These are phyloP conservation scores for Sciurus carolinensis DNA, from an alignment of 2,797 vertebrate species.

Conservation along the genomic window DNA sequence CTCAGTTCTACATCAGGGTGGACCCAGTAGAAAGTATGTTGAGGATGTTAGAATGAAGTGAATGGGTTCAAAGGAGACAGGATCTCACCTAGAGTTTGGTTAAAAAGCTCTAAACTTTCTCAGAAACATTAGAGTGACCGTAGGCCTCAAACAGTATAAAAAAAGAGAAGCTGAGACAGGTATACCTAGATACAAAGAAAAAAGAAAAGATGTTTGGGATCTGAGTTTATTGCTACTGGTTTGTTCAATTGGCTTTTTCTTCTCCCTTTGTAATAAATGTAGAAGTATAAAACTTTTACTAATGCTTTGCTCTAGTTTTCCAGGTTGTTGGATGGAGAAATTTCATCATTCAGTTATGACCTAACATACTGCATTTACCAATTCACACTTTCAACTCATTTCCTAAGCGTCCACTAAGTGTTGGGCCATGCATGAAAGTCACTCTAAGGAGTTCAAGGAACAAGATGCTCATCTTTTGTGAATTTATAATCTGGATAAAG, in stretches of 20 bases:
- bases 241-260: background rate
- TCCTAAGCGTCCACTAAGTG: background rate
- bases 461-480: background rate
- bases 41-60: background rate
- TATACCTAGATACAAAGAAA: background rate
- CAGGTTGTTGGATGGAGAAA: background rate
- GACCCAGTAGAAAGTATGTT: background rate
- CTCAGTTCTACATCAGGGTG: background rate
- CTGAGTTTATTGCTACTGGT: background rate
- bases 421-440: background rate
- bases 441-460: background rate
- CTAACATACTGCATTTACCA: background rate
- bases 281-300: background rate
- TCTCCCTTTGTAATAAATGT: background rate
- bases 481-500: slow-evolving; percentile 7
- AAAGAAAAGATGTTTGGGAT: background rate
- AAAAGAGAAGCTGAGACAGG: background rate
- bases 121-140: background rate
- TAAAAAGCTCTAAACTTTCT: background rate
- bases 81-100: slow-evolving; percentile 19
- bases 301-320: background rate
- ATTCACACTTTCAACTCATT: background rate
- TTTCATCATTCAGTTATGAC: background rate
- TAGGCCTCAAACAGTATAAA: background rate
- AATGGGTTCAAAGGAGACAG: background rate